Evolutionary conservation across 2,113 vertebrate genomes (phyloP), one percentile per base, ranked within the genome.

Genomic region (Diphyllodes magnificus): DNA sequence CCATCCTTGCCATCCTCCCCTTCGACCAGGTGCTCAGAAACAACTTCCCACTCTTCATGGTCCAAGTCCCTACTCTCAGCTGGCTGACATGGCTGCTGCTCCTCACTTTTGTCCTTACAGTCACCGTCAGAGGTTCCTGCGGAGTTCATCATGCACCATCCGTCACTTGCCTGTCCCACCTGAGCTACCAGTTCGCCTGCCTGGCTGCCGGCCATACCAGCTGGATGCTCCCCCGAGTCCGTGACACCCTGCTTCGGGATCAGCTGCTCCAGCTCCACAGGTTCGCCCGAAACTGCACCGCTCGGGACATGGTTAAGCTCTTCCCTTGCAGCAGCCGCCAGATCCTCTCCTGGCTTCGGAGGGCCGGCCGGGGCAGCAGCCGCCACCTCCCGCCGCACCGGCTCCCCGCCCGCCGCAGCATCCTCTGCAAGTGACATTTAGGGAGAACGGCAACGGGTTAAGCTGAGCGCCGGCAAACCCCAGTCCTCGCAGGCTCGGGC

Each of bases 1-100:
- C 65, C 71, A 4, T 87, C 77, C 75, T 92, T 79, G 23, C 76
- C 81, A 27, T 69, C 54, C 30, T 97, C 92, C 13, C 90, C 96
- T 89, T 95, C 95, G 0, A 87, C 92, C 8, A 93, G 92, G 59
- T 95, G 97, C 76, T 96, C 90, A 3, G 97, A 93, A 63, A 98
- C 75, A 45, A 96, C 88, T 70, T 98, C 98, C 97, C 98, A 97
- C 25, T 97, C 97, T 37, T 97, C 97, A 0, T 63, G 95, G 69
- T 96, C 95, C 57, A 71, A 49, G 33, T 93, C 93, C 83, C 70
- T 93, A 16, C 60, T 82, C 54, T 84, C 77, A 7, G 37, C 7
- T 5, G 50, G 30, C 37, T n/a, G 87, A 17, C 35, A 19, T 2
- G 4, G 60, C 61, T 31, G 60, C 61, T 31, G 81, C 56, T 94